These are phyloP conservation scores for Dinocampus coccinellae DNA, from an alignment of 2,888 invertebrate genomes.

Conservation along the genomic window DNA sequence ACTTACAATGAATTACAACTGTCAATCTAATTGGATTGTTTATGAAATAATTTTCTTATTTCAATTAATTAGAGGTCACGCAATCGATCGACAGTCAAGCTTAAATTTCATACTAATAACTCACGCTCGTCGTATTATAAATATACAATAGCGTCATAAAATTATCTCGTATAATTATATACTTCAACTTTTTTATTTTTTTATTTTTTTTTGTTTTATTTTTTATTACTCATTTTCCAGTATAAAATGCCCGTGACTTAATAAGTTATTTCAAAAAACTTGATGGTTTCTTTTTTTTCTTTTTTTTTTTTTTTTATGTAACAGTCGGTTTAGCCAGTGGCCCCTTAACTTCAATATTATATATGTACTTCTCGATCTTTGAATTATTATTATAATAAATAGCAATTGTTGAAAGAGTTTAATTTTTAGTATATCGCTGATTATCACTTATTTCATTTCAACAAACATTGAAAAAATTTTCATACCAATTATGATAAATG, in stretches of 20 bases:
- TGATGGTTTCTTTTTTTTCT: neutral
- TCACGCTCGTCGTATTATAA: slow-evolving; percentile 3
- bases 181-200: slow-evolving; percentile 43
- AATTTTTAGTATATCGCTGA: neutral
- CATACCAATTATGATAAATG: neutral
- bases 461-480: slow-evolving; percentile 9
- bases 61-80: neutral
- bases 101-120: neutral
- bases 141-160: slow-evolving; percentile 4
- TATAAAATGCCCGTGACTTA: slow-evolving; percentile 57
- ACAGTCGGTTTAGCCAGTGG: neutral
- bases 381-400: neutral
- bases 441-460: neutral
- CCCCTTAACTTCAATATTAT: neutral
- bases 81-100: slow-evolving; percentile 16
- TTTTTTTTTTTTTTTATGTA: slow-evolving; percentile 26
- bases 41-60: neutral
- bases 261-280: slow-evolving; percentile 16
- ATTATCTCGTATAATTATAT: slow-evolving; percentile 35
- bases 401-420: neutral
- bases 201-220: neutral
- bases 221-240: slow-evolving; percentile 56
- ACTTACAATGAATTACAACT: neutral
- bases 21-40: neutral
- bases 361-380: neutral